Percentiles rank a stretch among this genome's conserved stretches.
Conservation (phyloP, 2,888 invertebrate genomes). For the Tridacna gigas region DNA sequence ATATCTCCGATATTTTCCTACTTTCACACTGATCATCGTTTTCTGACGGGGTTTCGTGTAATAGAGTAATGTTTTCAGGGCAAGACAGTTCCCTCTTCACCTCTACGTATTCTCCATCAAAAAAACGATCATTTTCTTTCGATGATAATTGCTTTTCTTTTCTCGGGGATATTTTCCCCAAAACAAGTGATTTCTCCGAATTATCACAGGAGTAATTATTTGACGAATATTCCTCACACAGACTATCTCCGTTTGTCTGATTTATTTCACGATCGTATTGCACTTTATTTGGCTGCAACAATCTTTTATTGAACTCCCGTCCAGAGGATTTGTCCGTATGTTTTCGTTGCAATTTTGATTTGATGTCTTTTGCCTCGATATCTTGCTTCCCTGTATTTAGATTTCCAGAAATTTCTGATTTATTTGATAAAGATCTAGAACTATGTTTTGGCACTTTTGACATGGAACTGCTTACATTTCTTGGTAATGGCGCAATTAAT, state of each 20-base stretch:
- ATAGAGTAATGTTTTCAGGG: slow-evolving; percentile 12
- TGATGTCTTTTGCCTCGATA: background rate
- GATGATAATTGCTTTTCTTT: slow-evolving; percentile 12
- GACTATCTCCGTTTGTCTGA: background rate
- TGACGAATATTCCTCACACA: background rate
- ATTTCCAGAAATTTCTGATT: slow-evolving; percentile 14
- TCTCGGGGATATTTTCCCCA: background rate
- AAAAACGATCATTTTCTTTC: background rate
- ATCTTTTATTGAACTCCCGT: too few species aligned
- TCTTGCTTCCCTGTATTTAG: background rate
- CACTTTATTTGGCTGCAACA: too few species aligned
- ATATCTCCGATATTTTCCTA: slow-evolving; percentile 17
- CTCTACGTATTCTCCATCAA: background rate
- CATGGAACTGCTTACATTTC: slow-evolving; percentile 19
- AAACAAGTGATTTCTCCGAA: background rate
- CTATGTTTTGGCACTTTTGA: slow-evolving; percentile 36
- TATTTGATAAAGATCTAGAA: slow-evolving; percentile 10
- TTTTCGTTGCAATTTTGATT: background rate
- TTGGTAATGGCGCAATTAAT: slow-evolving; percentile 38
- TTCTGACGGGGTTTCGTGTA: slow-evolving; percentile 10
- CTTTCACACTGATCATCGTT: slow-evolving; percentile 7
- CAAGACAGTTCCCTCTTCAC: slow-evolving; percentile 1
- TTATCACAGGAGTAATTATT: background rate
- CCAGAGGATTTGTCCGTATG: background rate
- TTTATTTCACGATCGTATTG: background rate